Evolutionary conservation across 1,140 invertebrate genomes (phyloP).

Genomic region (Brachionus plicatilis): DNA sequence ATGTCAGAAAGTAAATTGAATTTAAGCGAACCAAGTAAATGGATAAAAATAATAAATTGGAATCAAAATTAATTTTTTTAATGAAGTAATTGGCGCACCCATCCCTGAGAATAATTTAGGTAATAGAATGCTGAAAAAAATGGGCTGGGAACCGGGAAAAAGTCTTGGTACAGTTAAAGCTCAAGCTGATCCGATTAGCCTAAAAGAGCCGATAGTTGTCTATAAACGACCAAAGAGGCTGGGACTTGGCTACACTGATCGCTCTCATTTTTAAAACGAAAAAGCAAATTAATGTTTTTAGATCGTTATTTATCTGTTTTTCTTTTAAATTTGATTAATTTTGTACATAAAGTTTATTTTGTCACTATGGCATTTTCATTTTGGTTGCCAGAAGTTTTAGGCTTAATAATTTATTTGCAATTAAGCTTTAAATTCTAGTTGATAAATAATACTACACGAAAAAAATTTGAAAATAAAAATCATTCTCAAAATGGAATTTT

Average conservation of each 20-base stretch:
- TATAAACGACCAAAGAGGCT: conserved; percentile 42
- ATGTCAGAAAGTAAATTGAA: neutral
- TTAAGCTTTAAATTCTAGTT: neutral
- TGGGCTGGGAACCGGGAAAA: conserved; percentile 53
- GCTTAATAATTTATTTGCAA: neutral
- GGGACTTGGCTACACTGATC: conserved; percentile 44
- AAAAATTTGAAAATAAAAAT: neutral
- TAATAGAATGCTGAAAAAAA: conserved; percentile 49
- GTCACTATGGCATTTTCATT: neutral
- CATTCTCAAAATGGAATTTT: no score
- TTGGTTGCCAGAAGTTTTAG: neutral
- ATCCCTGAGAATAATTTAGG: conserved; percentile 52
- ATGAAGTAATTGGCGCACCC: conserved; percentile 41
- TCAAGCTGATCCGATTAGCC: conserved; percentile 42
- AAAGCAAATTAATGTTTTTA: neutral
- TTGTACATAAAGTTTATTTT: neutral
- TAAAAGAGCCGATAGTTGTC: conserved; percentile 47
- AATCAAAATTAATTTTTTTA: neutral
- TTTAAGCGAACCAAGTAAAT: neutral
- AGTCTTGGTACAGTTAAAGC: conserved; percentile 47
- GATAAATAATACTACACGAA: neutral
- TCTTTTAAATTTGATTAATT: neutral
- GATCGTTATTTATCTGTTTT: neutral
- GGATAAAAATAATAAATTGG: neutral
- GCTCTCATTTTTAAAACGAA: neutral